Evolutionary conservation across 2,113 vertebrate genomes (phyloP), one percentile per base, ranked within the genome.

Genomic region (Tyto alba): DNA sequence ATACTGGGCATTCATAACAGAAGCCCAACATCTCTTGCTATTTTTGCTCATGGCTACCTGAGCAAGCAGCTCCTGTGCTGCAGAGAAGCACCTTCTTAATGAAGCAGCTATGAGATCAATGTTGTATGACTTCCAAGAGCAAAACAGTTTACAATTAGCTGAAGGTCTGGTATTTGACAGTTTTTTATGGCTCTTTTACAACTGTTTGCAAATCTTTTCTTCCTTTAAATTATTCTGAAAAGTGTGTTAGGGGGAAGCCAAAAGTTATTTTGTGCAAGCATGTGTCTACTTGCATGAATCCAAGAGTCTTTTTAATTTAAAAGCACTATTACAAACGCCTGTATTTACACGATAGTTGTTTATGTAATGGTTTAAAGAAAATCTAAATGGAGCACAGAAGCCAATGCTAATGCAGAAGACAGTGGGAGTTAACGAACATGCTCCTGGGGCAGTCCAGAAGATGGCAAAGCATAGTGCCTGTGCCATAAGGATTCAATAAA

Each of bases 171-270:
- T 92, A 97, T 97, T 94, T 96, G 96, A 97, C 96, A 91, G 89
- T 95, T 95, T 97, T 95, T 97, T 96, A 97, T 96, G 95, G 94
- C 94, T 97, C 93, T 97, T 97, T 96, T 94, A 96, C 88, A 97
- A 94, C 93, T 90, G 90, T 95, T 96, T 97, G 93, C 94, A 96
- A 95, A 90, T 92, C 83, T 95, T 96, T 94, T 95, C 96, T 97
- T 96, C 96, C 91, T 94, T 96, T 90, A 96, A 96, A 93, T 95
- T 95, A 93, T 96, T 94, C 94, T 85, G 71, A 73, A 85, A 79
- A 94, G 88, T 85, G 88, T 85, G 72, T 92, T 91, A 96, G 64
- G 78, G 72, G 66, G 72, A 96, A 96, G 91, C 95, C 94, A 97
- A 95, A 96, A 95, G 91, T 95, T 91, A 87, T 95, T 93, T 84